These are phyloP conservation scores for Petrosia ficiformis DNA, from an alignment of 37 sponge, comb jelly and placozoan genomes.

Conservation along the genomic window DNA sequence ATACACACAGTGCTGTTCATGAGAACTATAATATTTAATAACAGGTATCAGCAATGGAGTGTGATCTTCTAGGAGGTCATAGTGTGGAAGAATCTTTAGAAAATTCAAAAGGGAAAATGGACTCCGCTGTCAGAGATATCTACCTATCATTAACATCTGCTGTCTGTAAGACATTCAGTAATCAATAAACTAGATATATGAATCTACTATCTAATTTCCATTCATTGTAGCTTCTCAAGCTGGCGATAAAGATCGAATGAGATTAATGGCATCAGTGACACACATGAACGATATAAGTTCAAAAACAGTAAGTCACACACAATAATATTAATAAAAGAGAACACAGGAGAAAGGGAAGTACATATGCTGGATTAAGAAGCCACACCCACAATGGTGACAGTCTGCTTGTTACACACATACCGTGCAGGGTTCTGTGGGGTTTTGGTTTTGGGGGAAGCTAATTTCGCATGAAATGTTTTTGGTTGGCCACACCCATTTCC, in stretches of 20 bases:
- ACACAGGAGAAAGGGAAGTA: no score
- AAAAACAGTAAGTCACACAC: constrained; percentile 34
- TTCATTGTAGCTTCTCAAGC: constrained; percentile 29
- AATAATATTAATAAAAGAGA: neutral
- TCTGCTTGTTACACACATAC: neutral
- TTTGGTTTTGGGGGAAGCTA: no score
- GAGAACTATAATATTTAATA: neutral
- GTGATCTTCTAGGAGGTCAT: constrained; percentile 42
- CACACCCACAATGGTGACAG: no score
- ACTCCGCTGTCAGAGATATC: constrained; percentile 34
- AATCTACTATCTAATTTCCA: no score
- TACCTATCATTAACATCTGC: constrained; percentile 36
- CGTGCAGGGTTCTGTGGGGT: no score
- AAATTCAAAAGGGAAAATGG: constrained; percentile 21
- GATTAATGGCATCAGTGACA: constrained; percentile 41
- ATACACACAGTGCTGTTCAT: neutral
- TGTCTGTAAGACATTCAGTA: constrained; percentile 31
- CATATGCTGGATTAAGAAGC: no score
- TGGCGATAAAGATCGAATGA: constrained; percentile 32
- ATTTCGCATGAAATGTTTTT: neutral
- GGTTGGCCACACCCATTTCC: no score
- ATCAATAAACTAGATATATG: neutral
- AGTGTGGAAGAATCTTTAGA: constrained; percentile 32
- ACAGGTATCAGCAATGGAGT: constrained; percentile 49
- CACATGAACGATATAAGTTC: constrained; percentile 47